Evolutionary conservation across 2,797 vertebrate species (phyloP), one percentile per base, ranked within the genome.

Genomic region (Karalla daura): DNA sequence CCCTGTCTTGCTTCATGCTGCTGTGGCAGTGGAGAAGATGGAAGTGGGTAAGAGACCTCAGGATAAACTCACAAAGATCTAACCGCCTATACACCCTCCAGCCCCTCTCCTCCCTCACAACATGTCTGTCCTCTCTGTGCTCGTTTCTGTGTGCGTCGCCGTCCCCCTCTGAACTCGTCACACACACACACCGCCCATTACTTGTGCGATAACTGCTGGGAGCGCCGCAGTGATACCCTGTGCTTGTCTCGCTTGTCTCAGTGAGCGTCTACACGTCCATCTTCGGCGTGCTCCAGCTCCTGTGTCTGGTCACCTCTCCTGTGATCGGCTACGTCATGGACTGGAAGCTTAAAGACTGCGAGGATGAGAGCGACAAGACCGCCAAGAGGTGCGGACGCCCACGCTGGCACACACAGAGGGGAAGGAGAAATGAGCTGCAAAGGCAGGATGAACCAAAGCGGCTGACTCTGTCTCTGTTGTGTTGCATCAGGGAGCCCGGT

Each of bases 271-370:
- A 99, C 80, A 95, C 96, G 9, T 98, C 97, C 82, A 97, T 99
- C 90, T 99, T 99, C 4, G 98, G 98, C 4, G 96, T 95, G 11
- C 91, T 99, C 28, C 98, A 99, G 86, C 94, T 99, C 18, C 88
- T 99, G 54, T 99, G 98, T 85, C 92, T 99, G 84, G 65, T 98
- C 86, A 99, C 98, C 0, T 97, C 98, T 0, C 98, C 98, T 0
- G 95, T 98, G 70, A 99, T 99, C 0, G 98, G 98, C 33, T 97
- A 94, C 76, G 95, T 99, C 85, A 99, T 99, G 98, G 98, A 99
- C 85, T 99, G 97, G 97, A 93, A 53, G 59, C 92, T 99, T 61
- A 98, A 96, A 82, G 96, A 98, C 8, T 98, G 98, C 0, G 96
- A 96, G 6, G 89, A 95, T 0, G 96, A 95, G 2, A 95, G 93